Conservation (phyloP, 2,113 vertebrate genomes). For the Paramormyrops kingsleyae region DNA sequence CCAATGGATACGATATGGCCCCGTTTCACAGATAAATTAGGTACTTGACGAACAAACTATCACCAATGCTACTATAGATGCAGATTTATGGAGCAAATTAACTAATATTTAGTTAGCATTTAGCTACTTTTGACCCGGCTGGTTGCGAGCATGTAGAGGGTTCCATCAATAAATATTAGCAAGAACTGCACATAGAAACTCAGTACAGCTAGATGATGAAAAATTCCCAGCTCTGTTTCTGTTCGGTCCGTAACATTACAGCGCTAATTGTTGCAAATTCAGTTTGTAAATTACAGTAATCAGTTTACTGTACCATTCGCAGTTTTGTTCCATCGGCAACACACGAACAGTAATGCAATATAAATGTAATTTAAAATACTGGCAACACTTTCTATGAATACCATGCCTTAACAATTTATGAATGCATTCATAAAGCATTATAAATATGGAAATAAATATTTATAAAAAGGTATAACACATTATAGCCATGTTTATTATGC, state of each 20-base stretch:
- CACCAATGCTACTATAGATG: not conserved
- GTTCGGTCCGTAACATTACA: not conserved
- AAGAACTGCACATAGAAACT: not conserved
- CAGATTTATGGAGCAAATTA: constrained; percentile 19
- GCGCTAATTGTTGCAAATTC: not conserved
- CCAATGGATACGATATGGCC: not conserved
- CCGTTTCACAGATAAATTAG: not conserved
- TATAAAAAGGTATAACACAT: not conserved
- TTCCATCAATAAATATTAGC: not conserved
- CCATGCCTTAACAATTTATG: not conserved
- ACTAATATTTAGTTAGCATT: not conserved
- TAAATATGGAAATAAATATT: not conserved
- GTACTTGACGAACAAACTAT: not conserved
- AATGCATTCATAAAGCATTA: not conserved
- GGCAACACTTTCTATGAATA: not conserved
- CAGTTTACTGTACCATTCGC: not conserved
- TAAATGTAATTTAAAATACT: not conserved
- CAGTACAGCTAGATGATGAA: not conserved
- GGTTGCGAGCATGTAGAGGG: not conserved
- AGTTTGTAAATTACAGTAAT: constrained; percentile 8
- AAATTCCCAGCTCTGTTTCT: not conserved
- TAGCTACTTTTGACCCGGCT: constrained; percentile 2
- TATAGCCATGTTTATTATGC: not conserved
- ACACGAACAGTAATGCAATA: not conserved
- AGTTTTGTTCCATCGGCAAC: not conserved